A percentile compares a stretch with the other conserved stretches of the same genome.
These are phyloP conservation scores for Pogonomyrmex californicus DNA, from an alignment of 1,140 invertebrate species.

Conservation along the genomic window DNA sequence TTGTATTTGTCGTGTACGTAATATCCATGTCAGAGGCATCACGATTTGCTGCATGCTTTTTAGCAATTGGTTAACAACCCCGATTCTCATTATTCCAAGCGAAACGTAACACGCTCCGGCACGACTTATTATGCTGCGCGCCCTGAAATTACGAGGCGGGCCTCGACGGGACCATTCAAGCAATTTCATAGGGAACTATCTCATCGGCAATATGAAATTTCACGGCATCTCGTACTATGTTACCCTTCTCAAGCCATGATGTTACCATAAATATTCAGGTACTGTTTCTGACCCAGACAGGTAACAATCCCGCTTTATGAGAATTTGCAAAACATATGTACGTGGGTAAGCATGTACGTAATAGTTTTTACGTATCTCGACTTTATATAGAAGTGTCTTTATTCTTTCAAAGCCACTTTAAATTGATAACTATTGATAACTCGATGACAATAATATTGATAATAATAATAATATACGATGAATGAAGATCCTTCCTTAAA, in stretches of 20 bases:
- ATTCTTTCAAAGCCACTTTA: not conserved
- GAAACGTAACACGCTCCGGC: conserved; percentile 43
- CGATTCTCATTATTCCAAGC: conserved; percentile 42
- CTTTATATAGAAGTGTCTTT: not conserved
- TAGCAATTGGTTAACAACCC: conserved; percentile 26
- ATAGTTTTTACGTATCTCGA: not conserved
- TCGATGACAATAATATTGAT: too few species aligned
- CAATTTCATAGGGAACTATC: conserved; percentile 63
- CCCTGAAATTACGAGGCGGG: conserved; percentile 62
- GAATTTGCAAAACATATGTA: not conserved
- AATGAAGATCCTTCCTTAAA: not conserved
- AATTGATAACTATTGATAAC: not conserved
- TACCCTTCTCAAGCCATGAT: conserved; percentile 43
- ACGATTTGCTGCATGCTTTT: not conserved
- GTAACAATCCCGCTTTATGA: conserved; percentile 64
- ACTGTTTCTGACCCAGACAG: conserved; percentile 33
- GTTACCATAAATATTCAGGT: conserved; percentile 66
- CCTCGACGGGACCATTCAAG: conserved; percentile 62
- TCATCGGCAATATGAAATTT: conserved; percentile 58
- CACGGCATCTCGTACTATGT: conserved; percentile 43
- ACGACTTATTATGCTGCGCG: conserved; percentile 54
- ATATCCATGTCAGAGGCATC: not conserved
- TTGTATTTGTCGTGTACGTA: not conserved
- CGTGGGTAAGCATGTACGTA: not conserved
- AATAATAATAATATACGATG: not conserved